phyloP scores from a whole-genome alignment of 1,140 invertebrate genomes.

The honey bee (Apis mellifera) region DNA sequence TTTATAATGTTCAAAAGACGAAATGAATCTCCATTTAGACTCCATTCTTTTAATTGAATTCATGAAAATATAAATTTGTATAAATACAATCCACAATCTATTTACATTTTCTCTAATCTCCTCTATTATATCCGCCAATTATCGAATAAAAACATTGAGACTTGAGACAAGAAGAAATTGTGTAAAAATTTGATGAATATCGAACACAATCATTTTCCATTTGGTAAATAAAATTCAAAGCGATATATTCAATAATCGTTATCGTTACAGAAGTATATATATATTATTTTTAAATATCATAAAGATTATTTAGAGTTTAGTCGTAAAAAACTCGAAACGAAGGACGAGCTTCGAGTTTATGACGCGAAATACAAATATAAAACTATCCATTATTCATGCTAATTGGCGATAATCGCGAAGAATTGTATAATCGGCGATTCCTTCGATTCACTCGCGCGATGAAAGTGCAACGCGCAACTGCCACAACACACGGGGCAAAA shows the following conservation, averaged over 20 bases:
- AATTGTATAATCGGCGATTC: conserved; percentile 42
- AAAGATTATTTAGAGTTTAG: neutral
- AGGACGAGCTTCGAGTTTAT: neutral
- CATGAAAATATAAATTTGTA: too few species aligned
- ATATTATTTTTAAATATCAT: neutral
- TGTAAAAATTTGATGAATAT: too few species aligned
- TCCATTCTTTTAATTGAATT: too few species aligned
- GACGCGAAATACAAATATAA: neutral
- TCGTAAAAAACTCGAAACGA: neutral
- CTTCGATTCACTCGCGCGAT: neutral
- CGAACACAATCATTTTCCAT: too few species aligned
- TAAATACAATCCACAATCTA: too few species aligned
- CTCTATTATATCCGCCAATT: too few species aligned
- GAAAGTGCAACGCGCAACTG: neutral
- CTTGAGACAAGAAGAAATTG: too few species aligned
- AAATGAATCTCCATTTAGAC: too few species aligned
- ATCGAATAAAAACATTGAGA: too few species aligned
- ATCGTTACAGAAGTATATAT: neutral
- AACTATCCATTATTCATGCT: neutral
- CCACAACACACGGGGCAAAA: neutral
- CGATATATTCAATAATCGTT: neutral
- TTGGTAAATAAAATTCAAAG: neutral
- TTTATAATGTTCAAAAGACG: too few species aligned
- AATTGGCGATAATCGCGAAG: conserved; percentile 24
- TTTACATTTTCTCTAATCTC: too few species aligned